Base-by-base conservation (phyloP, 2,797 vertebrate species). In the Sebastes flavidus region DNA sequence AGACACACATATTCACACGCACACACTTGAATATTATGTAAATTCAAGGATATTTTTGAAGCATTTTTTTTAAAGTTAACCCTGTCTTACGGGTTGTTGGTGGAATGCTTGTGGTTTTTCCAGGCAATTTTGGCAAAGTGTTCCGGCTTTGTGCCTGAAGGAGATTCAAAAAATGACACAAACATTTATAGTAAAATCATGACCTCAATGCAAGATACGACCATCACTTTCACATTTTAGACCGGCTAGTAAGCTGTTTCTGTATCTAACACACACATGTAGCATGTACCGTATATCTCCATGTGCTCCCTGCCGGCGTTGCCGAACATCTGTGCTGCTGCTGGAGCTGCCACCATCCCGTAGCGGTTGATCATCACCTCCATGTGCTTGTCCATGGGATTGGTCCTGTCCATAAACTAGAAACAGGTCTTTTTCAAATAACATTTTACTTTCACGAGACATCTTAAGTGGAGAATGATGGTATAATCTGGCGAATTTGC, bases 61-160 rank as follows among this genome's bases (percentile, higher is more conserved):
- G 12, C 1, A 20, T 22, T 52, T 38, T 32, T 38, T 24, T 66
- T 49, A 27, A 27, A 92, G 36, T 24, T 4, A 42, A 46, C 12
- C 34, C 30, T 20, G 25, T 76, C 98, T 97, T 95, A 99, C 99
- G 97, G 97, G 91, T 99, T 99, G 83, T 98, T 98, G 80, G 91
- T 94, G 46, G 99, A 99, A 95, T 99, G 99, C 58, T 96, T 98
- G 92, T 99, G 99, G 93, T 99, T 99, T 93, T 99, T 99, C 98
- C 97, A 99, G 16, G 97, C 99, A 87, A 99, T 97, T 96, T 99
- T 99, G 6, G 98, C 98, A 94, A 99, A 99, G 70, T 99, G 98
- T 90, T 99, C 97, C 49, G 91, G 88, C 91, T 96, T 98, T 56
- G 98, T 99, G 67, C 98, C 99, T 99, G 65, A 49, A 90, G 63